Conservation (phyloP, 2,888 invertebrate species). For the Hoplodrina blanda region DNA sequence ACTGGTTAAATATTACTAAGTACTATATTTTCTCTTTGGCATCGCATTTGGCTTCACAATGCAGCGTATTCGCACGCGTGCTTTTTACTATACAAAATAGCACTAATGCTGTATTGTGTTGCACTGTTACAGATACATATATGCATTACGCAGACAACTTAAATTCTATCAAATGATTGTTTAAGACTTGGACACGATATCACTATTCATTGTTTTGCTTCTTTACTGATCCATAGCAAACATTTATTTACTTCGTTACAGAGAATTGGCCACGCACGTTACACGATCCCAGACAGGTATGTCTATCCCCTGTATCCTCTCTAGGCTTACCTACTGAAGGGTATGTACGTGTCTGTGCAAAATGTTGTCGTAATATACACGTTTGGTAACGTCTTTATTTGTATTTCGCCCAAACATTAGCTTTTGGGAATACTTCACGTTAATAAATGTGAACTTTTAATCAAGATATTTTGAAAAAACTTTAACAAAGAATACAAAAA, state of each 20-base stretch:
- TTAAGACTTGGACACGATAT: background rate
- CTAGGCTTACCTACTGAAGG: conserved; percentile 29
- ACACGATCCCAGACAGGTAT: conserved; percentile 20
- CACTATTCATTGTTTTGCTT: background rate
- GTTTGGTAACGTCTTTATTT: conserved; percentile 1
- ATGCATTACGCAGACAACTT: too few relatives aligned
- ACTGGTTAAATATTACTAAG: background rate
- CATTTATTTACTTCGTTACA: conserved; percentile 35
- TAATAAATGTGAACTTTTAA: background rate
- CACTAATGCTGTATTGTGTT: too few relatives aligned
- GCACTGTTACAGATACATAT: too few relatives aligned
- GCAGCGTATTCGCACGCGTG: too few relatives aligned
- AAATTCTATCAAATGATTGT: background rate
- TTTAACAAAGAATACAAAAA: conserved; percentile 19
- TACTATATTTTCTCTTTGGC: background rate
- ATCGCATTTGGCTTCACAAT: too few relatives aligned
- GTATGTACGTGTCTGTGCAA: conserved; percentile 46
- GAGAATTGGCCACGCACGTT: conserved; percentile 25
- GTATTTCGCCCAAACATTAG: conserved; percentile 1
- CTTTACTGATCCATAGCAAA: conserved; percentile 8
- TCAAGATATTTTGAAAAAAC: background rate
- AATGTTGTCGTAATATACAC: conserved; percentile 29
- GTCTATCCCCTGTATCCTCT: conserved; percentile 38
- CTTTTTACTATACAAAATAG: too few relatives aligned
- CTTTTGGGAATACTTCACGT: background rate